Conservation (phyloP, 2,888 invertebrate species). For the Tenthredo notha region DNA sequence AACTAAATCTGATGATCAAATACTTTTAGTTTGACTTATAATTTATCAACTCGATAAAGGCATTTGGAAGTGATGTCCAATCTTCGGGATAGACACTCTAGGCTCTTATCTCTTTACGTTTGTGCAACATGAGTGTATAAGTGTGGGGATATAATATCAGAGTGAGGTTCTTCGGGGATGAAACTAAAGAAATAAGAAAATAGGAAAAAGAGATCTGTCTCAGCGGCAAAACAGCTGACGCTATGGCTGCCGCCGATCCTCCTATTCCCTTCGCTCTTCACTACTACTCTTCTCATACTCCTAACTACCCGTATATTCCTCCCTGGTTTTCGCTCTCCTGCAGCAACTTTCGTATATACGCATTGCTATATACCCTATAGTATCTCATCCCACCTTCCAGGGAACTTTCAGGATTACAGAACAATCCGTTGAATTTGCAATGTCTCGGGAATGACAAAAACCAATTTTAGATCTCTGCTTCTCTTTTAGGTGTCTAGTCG, state of each 20-base stretch:
- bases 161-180: conserved; percentile 18
- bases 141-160: background rate
- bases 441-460: background rate
- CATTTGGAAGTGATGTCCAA: background rate
- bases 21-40: background rate
- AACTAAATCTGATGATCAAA: background rate
- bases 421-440: conserved; percentile 74
- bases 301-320: background rate
- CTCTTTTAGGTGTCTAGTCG: background rate
- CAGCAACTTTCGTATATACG: background rate
- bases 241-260: conserved; percentile 63
- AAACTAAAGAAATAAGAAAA: conserved; percentile 31
- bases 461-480: background rate
- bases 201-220: conserved; percentile 28
- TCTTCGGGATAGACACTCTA: background rate
- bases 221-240: conserved; percentile 42
- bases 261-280: conserved; percentile 42
- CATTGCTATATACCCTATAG: background rate
- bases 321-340: background rate
- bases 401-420: conserved; percentile 70
- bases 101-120: background rate
- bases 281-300: background rate
- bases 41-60: background rate
- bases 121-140: background rate
- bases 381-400: conserved; percentile 5